Conservation (phyloP, 2,888 invertebrate species). For the Flabesymbios commensalis region DNA sequence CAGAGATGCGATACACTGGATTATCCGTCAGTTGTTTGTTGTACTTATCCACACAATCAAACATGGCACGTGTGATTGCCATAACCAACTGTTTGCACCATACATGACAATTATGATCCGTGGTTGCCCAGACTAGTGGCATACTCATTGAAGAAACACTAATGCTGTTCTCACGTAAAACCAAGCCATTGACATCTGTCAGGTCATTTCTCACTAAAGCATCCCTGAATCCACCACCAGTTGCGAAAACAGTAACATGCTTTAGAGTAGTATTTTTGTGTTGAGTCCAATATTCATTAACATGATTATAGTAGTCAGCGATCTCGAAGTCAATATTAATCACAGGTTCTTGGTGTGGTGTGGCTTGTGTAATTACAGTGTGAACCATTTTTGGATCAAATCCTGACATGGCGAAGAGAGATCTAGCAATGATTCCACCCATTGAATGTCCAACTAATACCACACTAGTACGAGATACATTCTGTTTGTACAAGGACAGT, state of each 20-base stretch:
- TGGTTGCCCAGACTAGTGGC: slow-evolving; percentile 83
- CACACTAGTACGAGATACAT: slow-evolving; percentile 68
- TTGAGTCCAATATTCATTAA: slow-evolving; percentile 38
- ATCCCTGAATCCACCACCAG: slow-evolving; percentile 86
- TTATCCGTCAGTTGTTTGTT: slow-evolving; percentile 61
- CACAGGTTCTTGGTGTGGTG: slow-evolving; percentile 78
- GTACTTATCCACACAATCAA: slow-evolving; percentile 74
- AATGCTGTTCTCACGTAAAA: not conserved
- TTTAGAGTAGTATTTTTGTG: slow-evolving; percentile 47
- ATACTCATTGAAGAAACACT: slow-evolving; percentile 66
- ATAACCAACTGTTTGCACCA: slow-evolving; percentile 87
- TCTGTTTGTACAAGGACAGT: slow-evolving; percentile 73
- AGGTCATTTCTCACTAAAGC: slow-evolving; percentile 75
- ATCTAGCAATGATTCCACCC: slow-evolving; percentile 85
- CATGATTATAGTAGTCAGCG: slow-evolving; percentile 61
- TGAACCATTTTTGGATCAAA: slow-evolving; percentile 68
- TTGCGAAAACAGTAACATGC: slow-evolving; percentile 73
- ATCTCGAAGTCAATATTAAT: slow-evolving; percentile 75
- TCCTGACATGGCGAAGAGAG: slow-evolving; percentile 69
- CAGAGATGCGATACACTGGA: slow-evolving; percentile 37
- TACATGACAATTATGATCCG: slow-evolving; percentile 87
- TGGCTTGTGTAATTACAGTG: slow-evolving; percentile 80
- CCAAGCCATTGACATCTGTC: slow-evolving; percentile 36
- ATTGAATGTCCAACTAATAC: slow-evolving; percentile 94
- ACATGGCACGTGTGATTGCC: slow-evolving; percentile 77